Base-by-base conservation (phyloP, 2,113 vertebrate genomes). In the Trogon surrucura region DNA sequence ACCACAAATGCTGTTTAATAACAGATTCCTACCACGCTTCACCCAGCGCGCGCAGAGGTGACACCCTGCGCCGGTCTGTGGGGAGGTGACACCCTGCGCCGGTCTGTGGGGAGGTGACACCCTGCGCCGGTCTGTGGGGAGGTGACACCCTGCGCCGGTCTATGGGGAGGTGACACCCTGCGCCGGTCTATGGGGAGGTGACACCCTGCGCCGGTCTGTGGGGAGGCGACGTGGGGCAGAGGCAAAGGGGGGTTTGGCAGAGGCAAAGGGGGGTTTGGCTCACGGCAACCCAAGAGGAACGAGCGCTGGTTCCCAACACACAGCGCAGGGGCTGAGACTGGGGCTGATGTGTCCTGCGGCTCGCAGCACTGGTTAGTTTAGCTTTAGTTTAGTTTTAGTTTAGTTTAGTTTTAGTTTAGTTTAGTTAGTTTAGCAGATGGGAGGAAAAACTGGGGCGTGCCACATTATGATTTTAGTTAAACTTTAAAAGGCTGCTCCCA, bases 201-300 rank as follows among this genome's bases (percentile, higher is more conserved):
- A 13, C 45, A 22, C 0, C 0, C 38, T 32, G 13, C 66, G 41
- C 41, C 36, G 36, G 36, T 36, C 36, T 9, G 36, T 36, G 36
- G 36, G 36, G 36, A 16, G 54, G 77, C 9, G 22, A 23, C 0
- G 3, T 0, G 1, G 23, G 67, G 18, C n/a, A 51, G 11, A 11
- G 36, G 64, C 7, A 11, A 27, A 34, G 27, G 30, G 72, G 56
- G 45, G 27, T 67, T 47, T 45, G 88, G 64, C 30, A 51, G 11
- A 11, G 36, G 64, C 7, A 11, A 27, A 34, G 27, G 30, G 72
- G 56, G 45, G 27, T 67, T 47, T 45, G 88, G 64, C 30, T 89
- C 9, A 30, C 81, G 6, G 29, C 69, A 64, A 45, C 26, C 16
- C 4, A 6, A 27, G n/a, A 10, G 36, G 30, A 47, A 23, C 3